Base-by-base conservation (phyloP, 2,797 vertebrate species). In the Carcharodon carcharias region DNA sequence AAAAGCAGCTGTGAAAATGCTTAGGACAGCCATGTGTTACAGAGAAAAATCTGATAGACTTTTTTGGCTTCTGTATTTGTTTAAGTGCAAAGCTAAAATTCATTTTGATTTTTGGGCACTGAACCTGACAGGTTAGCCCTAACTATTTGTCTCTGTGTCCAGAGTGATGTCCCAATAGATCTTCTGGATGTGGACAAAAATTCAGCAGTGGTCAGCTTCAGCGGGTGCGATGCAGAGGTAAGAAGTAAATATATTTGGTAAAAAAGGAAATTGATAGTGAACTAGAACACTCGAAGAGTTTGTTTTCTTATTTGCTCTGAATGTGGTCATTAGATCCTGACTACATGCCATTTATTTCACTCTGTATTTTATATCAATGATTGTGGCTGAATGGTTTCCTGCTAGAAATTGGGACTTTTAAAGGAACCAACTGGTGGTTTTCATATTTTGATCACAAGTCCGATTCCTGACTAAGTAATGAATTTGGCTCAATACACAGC, bases 101-200 rank as follows among this genome's bases (percentile, higher is more conserved):
- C 31, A 54, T 21, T 54, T 89, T n/a, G 45, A 45, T 96, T 40
- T 67, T 71, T 45, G 14, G 45, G 28, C n/a, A 58, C 26, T 14
- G 23, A 69, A 50, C 71, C 6, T 65, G 77, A 58, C 40, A 82
- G 21, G 82, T 96, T 61, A 69, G 50, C 16, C 8, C 50, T 93
- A 16, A 96, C 96, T 96, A 28, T 67, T 73, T 92, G n/a, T 58
- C 5, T 82, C 69, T 96, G 1, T 96, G 56, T 92, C 1, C 97
- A 99, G 99, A 99, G 99, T 61, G 99, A 99, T n/a, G 99, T 99
- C 96, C 99, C 99, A 12, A 98, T 99, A 96, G 99, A 99, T 97
- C 97, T 99, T 96, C 98, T 99, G 96, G 99, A 99, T 96, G 99
- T 99, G 97, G 99, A 99, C 97, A 99, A 99, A 97, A 99, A 99